Evolutionary conservation across 2,797 vertebrate species (phyloP).

Genomic region (Anas acuta): DNA sequence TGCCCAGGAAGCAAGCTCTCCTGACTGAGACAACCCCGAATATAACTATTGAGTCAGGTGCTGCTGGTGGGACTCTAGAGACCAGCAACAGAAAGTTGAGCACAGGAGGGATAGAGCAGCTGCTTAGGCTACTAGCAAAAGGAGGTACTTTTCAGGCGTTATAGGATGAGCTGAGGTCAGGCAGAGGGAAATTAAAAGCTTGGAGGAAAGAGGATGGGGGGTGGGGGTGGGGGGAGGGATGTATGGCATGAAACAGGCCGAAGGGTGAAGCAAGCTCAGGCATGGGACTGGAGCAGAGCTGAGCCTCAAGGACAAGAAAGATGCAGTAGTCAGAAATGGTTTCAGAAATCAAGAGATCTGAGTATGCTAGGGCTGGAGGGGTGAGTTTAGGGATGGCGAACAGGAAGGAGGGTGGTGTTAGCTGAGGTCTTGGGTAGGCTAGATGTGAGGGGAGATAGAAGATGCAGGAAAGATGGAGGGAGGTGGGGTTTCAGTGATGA

Average conservation of each 20-base stretch:
- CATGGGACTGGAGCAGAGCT: background rate
- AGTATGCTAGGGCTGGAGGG: background rate
- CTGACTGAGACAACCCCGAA: background rate
- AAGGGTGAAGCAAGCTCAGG: background rate
- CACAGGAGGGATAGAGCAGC: background rate
- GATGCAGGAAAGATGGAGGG: background rate
- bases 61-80: background rate
- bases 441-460: background rate
- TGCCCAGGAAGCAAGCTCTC: background rate
- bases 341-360: background rate
- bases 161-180: background rate
- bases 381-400: background rate
- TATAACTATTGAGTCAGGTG: conserved; percentile 8
- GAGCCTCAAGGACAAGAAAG: background rate
- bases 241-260: background rate
- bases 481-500: conserved; percentile 40
- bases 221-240: background rate
- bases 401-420: background rate
- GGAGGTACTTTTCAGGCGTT: background rate
- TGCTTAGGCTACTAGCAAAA: background rate
- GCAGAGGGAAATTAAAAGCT: background rate
- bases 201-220: background rate
- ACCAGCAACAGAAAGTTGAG: background rate
- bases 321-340: background rate
- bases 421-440: background rate